Percentiles rank a stretch among this genome's conserved stretches.
Conservation (phyloP, 2,797 vertebrate genomes). For the Rhinoraja longicauda region DNA sequence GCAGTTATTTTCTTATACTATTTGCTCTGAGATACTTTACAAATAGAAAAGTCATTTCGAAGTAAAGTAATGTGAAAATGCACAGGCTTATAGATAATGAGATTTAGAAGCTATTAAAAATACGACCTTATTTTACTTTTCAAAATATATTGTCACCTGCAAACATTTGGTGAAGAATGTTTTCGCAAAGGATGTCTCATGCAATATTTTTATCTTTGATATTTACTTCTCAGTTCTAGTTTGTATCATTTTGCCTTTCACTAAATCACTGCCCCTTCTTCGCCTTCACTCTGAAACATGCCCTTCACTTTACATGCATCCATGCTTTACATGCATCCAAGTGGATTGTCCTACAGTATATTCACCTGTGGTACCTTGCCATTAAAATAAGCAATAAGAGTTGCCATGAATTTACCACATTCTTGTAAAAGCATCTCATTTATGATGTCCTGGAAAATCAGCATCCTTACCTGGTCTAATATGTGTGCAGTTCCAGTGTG, state of each 20-base stretch:
- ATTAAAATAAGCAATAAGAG: no score
- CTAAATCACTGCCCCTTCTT: neutral
- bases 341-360: neutral
- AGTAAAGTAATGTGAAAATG: neutral
- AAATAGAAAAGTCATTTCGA: neutral
- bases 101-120: neutral
- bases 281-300: neutral
- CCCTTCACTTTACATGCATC: neutral
- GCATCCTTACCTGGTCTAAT: no score
- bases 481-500: no score
- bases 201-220: neutral
- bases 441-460: no score
- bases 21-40: neutral
- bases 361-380: neutral
- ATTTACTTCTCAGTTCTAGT: neutral
- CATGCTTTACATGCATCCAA: neutral
- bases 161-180: neutral
- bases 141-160: neutral
- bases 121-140: neutral
- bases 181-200: neutral
- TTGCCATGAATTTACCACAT: no score
- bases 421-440: no score
- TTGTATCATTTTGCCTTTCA: neutral
- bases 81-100: neutral
- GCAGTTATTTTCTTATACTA: no score